These are phyloP conservation scores for fruit fly (Drosophila melanogaster) DNA, from an alignment of 1,140 invertebrate genomes.

Conservation along the genomic window DNA sequence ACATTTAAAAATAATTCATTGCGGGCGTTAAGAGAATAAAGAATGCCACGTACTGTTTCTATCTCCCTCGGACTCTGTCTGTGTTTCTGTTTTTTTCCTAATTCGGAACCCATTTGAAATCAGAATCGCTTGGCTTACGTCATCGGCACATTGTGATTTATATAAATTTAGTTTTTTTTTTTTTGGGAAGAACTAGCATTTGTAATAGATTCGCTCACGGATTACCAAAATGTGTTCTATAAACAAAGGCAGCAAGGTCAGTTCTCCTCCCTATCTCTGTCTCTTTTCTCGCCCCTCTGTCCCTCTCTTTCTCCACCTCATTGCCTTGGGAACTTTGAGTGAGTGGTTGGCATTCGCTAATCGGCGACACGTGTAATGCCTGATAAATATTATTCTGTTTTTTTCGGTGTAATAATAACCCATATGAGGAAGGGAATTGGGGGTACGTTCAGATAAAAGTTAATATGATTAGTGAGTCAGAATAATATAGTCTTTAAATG, in stretches of 20 bases:
- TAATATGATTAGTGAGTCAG: slow-evolving; percentile 26
- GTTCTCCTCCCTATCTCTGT: slow-evolving; percentile 2
- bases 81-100: slow-evolving; percentile 28
- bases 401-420: slow-evolving; percentile 17
- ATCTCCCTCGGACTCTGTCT: slow-evolving; percentile 8
- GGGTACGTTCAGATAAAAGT: not conserved
- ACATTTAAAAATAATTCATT: slow-evolving; percentile 51
- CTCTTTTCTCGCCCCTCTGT: slow-evolving; percentile 1
- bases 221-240: slow-evolving; percentile 47
- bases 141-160: slow-evolving; percentile 34
- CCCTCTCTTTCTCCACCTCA: slow-evolving; percentile 14
- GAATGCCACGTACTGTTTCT: slow-evolving; percentile 11
- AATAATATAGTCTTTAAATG: not conserved
- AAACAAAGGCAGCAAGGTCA: slow-evolving; percentile 64
- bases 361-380: slow-evolving; percentile 70
- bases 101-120: slow-evolving; percentile 14
- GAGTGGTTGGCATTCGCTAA: slow-evolving; percentile 46
- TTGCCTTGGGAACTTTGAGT: slow-evolving; percentile 29
- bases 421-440: not conserved
- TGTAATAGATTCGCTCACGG: slow-evolving; percentile 51
- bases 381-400: slow-evolving; percentile 47
- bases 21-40: slow-evolving; percentile 27
- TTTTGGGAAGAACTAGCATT: slow-evolving; percentile 52
- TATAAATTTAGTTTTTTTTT: slow-evolving; percentile 33
- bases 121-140: slow-evolving; percentile 46